Base-by-base conservation (phyloP, 2,888 invertebrate genomes). In the Hartigia nigra region DNA sequence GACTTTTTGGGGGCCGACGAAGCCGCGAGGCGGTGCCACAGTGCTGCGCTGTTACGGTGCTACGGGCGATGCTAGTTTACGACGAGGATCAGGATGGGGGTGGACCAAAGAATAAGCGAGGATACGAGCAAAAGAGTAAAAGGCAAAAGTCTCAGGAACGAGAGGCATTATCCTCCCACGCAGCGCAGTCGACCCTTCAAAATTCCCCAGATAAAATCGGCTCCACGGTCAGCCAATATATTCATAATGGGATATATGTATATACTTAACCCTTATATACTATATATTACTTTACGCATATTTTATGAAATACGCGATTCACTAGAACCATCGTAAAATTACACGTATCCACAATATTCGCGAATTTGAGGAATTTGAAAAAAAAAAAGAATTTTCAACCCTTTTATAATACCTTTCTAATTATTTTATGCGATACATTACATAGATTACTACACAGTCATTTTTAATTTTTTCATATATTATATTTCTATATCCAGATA, bases 131-230 rank as follows among this genome's bases (percentile, higher is more conserved):
- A 81, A 82, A 81, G 81, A 81, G 77, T 76, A 80, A 82, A 82
- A 83, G 80, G 81, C 82, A 82, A 81, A 82, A 86, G 84, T 81
- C 83, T 74, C 69, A 74, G 80, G 78, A 72, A 78, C 76, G 83
- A 83, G 84, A 85, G 81, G 83, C 85, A 87, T 87, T 86, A 88
- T 90, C 88, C 90, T 90, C 88, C 89, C 88, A 89, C 90, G 87
- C 88, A 84, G 83, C 81, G 80, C 81, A 82, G 82, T 84, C 86
- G 84, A 82, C 85, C 85, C 32, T 86, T 85, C 86, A 84, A 90
- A 90, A 89, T 88, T 88, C 87, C 84, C 82, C 82, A 88, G 90
- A 90, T 90, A 90, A 90, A 89, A 89, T 89, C 89, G 84, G 83
- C 79, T 82, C 83, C 79, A 77, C 79, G 70, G 78, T 76, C 86